These are phyloP conservation scores for Chaenocephalus aceratus DNA, from an alignment of 2,113 vertebrate species.

Conservation along the genomic window DNA sequence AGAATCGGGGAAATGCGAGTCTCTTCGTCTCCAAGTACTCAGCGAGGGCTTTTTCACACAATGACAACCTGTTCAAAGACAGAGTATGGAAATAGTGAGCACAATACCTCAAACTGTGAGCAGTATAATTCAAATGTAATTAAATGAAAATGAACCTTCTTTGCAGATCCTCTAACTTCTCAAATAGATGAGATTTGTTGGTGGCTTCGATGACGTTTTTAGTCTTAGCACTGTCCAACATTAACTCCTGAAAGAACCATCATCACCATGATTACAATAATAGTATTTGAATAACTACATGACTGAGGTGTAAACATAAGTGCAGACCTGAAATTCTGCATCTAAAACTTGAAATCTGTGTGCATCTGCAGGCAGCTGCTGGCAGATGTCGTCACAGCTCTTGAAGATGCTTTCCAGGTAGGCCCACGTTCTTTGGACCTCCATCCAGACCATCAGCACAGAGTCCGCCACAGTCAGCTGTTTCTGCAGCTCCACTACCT, in stretches of 20 bases:
- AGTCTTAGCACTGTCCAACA: slow-evolving; percentile 82
- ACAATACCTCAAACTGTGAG: background rate
- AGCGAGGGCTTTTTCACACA: slow-evolving; percentile 88
- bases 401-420: slow-evolving; percentile 89
- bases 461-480: slow-evolving; percentile 83
- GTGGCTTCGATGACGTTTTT: slow-evolving; percentile 87
- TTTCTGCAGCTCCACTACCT: slow-evolving; percentile 84
- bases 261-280: background rate
- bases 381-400: slow-evolving; percentile 85
- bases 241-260: slow-evolving; percentile 79
- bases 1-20: slow-evolving; percentile 86
- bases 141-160: slow-evolving; percentile 76
- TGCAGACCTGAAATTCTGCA: slow-evolving; percentile 86
- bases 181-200: slow-evolving; percentile 80
- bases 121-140: background rate
- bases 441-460: slow-evolving; percentile 86
- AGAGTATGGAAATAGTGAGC: background rate
- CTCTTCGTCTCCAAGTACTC: slow-evolving; percentile 88
- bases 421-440: slow-evolving; percentile 85
- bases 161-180: slow-evolving; percentile 85
- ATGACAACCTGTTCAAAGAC: slow-evolving; percentile 76
- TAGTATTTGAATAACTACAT: background rate
- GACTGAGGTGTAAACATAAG: background rate
- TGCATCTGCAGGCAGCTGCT: slow-evolving; percentile 85
- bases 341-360: slow-evolving; percentile 82